phyloP scores from a whole-genome alignment of 2,888 invertebrate genomes.

The Galeopsomyia nigrocyanea region DNA sequence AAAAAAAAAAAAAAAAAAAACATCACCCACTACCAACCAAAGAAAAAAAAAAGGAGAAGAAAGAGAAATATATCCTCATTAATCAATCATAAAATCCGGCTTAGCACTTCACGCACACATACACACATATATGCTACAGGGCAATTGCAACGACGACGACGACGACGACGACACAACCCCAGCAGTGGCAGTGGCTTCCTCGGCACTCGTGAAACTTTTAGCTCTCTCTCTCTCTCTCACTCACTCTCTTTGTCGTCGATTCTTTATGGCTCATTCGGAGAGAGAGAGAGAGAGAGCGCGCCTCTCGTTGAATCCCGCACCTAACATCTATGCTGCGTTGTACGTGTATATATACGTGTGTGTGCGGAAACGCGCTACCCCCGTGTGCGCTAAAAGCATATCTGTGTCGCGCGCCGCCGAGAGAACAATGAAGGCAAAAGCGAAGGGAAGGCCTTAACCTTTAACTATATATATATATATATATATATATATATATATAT shows the following conservation, averaged over 20 bases:
- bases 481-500: too few species aligned
- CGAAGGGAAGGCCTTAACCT: constrained; percentile 3
- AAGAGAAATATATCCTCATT: too few species aligned
- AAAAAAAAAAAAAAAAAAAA: constrained; percentile 16
- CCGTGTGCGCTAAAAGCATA: constrained; percentile 67
- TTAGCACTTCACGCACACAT: too few species aligned
- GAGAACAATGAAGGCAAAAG: constrained; percentile 7
- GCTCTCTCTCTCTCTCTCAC: constrained; percentile 6
- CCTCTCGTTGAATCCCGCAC: constrained; percentile 33
- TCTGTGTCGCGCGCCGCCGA: constrained; percentile 63
- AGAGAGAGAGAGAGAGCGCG: too few species aligned
- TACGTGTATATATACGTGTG: constrained; percentile 57
- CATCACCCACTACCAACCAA: too few species aligned
- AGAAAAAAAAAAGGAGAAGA: too few species aligned
- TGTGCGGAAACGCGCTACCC: constrained; percentile 63
- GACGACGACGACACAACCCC: too few species aligned
- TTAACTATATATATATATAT: too few species aligned
- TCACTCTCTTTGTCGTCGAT: constrained; percentile 34
- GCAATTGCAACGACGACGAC: too few species aligned
- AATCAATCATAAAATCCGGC: too few species aligned
- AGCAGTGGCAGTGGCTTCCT: background rate
- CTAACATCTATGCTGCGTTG: constrained; percentile 38
- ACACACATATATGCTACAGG: too few species aligned
- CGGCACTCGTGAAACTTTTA: constrained; percentile 29
- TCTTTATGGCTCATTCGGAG: constrained; percentile 38